Conservation (phyloP, 1,140 invertebrate genomes). For the Ephestia elutella region DNA sequence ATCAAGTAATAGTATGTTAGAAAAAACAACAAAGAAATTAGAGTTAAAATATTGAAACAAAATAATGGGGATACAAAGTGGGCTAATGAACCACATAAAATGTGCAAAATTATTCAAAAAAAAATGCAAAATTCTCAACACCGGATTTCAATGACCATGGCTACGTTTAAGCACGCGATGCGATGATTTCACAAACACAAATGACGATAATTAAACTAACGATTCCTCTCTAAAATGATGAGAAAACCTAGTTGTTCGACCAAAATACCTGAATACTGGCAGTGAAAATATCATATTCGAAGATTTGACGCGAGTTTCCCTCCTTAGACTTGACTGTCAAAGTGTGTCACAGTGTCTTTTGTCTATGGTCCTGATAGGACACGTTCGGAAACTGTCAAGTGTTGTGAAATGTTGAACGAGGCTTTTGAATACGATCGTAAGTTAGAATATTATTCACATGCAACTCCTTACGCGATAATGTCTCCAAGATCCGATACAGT, state of each 20-base stretch:
- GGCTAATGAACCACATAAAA: no score
- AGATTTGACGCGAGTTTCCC: slow-evolving; percentile 17
- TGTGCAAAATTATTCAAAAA: background rate
- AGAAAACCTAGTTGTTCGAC: background rate
- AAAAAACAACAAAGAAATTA: no score
- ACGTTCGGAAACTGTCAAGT: slow-evolving; percentile 23
- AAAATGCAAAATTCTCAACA: background rate
- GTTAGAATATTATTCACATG: slow-evolving; percentile 14
- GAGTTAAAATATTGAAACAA: background rate
- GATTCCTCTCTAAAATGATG: background rate
- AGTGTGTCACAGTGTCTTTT: slow-evolving; percentile 1
- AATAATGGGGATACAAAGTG: background rate
- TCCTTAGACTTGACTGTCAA: slow-evolving; percentile 12
- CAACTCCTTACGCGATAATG: background rate
- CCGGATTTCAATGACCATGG: slow-evolving; percentile 1
- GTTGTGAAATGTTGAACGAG: slow-evolving; percentile 41
- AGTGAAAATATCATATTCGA: background rate
- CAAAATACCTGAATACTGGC: background rate
- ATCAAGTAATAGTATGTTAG: no score
- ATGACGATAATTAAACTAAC: slow-evolving; percentile 1
- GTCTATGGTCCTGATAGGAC: background rate
- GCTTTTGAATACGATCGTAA: slow-evolving; percentile 51
- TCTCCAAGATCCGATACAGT: background rate
- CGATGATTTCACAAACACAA: background rate
- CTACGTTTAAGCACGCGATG: background rate